Conservation (phyloP, 2,797 vertebrate species). For the Hemibagrus guttatus region DNA sequence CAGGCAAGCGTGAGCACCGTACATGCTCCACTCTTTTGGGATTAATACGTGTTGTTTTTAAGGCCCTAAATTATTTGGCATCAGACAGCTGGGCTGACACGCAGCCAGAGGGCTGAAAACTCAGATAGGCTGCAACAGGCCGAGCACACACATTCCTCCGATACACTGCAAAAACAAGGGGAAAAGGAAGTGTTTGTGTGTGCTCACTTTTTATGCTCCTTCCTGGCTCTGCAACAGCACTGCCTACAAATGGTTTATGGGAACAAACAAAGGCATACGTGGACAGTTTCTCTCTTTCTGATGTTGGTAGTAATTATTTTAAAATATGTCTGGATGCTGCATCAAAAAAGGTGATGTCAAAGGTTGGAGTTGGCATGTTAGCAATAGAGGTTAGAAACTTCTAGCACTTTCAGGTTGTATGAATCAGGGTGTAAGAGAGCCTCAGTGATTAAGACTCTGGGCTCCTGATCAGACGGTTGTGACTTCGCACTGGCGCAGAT, state of each 20-base stretch:
- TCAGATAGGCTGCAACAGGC: slow-evolving; percentile 38
- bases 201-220: slow-evolving; percentile 21
- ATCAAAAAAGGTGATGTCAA: slow-evolving; percentile 1
- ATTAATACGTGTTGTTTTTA: slow-evolving; percentile 45
- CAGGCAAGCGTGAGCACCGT: slow-evolving; percentile 10
- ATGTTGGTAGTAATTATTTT: slow-evolving; percentile 8
- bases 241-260: neutral
- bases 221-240: slow-evolving; percentile 19
- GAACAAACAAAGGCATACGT: slow-evolving; percentile 3
- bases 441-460: neutral
- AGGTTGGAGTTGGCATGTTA: neutral
- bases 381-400: neutral
- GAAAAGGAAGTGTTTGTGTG: slow-evolving; percentile 28
- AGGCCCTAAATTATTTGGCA: slow-evolving; percentile 46
- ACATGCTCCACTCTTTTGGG: neutral
- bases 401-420: neutral
- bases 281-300: slow-evolving; percentile 18
- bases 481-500: no score
- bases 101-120: slow-evolving; percentile 44
- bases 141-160: slow-evolving; percentile 46
- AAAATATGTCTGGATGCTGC: neutral
- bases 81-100: slow-evolving; percentile 25
- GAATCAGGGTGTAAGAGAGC: neutral
- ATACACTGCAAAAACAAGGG: slow-evolving; percentile 47
- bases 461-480: neutral